These are phyloP conservation scores for Chrysolina haemoptera DNA, from an alignment of 2,888 invertebrate species.

Conservation along the genomic window DNA sequence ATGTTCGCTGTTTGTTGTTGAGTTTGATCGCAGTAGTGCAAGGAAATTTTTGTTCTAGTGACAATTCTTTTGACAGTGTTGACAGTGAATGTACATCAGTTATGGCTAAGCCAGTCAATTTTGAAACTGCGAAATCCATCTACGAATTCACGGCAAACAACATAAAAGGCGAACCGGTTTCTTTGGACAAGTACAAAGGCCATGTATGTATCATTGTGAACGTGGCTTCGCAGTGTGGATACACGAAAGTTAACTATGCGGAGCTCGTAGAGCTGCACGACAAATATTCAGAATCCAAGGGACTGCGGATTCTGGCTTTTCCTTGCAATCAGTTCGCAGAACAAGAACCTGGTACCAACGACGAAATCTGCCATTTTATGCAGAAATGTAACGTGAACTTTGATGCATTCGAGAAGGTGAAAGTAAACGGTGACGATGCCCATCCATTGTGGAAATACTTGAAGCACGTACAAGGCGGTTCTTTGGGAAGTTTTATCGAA, in stretches of 20 bases:
- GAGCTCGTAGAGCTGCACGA: constrained; percentile 85
- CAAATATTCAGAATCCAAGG: constrained; percentile 80
- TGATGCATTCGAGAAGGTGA: constrained; percentile 82
- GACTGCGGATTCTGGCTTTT: constrained; percentile 86
- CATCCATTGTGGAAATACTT: constrained; percentile 77
- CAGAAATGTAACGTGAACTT: constrained; percentile 77
- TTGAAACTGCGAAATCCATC: constrained; percentile 80
- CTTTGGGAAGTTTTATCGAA: constrained; percentile 79
- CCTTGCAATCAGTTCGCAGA: constrained; percentile 90
- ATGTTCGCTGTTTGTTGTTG: neutral
- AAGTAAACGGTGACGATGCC: constrained; percentile 78
- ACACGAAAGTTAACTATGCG: constrained; percentile 87
- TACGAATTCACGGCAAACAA: constrained; percentile 87
- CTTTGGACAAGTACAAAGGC: constrained; percentile 84
- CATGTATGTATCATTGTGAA: constrained; percentile 90
- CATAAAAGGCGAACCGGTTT: constrained; percentile 87
- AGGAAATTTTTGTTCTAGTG: constrained; percentile 33
- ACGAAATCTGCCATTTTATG: constrained; percentile 77
- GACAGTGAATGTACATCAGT: constrained; percentile 35
- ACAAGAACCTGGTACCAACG: constrained; percentile 78
- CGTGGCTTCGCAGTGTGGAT: constrained; percentile 90
- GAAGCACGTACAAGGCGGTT: constrained; percentile 74
- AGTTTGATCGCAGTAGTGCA: neutral
- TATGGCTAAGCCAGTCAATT: constrained; percentile 68
- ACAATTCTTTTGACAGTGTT: constrained; percentile 31